A percentile compares a stretch with the other conserved stretches of the same genome.
Conservation (phyloP, 2,113 vertebrate species). For the Setophaga kirtlandii region DNA sequence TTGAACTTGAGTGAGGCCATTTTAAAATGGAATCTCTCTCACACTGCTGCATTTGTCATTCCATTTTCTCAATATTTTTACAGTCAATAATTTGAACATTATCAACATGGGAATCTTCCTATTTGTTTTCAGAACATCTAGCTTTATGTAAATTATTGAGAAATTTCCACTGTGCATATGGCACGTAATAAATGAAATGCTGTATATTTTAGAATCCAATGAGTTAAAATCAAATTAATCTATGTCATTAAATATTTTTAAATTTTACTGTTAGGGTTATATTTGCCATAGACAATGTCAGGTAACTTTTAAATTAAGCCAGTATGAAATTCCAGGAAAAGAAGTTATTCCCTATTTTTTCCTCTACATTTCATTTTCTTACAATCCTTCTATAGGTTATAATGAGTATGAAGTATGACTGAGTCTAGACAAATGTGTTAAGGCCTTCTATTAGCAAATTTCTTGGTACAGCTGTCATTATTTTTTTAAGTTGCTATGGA, state of each 20-base stretch:
- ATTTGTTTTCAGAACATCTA: not conserved
- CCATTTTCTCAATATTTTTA: not conserved
- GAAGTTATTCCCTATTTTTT: not conserved
- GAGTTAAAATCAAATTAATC: not conserved
- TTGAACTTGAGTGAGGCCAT: not conserved
- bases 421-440: constrained; percentile 46
- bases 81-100: not conserved
- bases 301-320: not conserved
- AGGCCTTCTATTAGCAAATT: constrained; percentile 48
- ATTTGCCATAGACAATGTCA: not conserved
- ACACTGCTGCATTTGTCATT: not conserved
- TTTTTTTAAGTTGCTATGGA: constrained; percentile 63
- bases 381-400: not conserved
- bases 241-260: not conserved
- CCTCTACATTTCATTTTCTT: not conserved
- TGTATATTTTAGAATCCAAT: not conserved
- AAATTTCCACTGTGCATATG: not conserved
- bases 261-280: not conserved
- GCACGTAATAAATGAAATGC: not conserved
- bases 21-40: not conserved
- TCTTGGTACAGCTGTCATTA: constrained; percentile 57
- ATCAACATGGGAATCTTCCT: not conserved
- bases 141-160: not conserved
- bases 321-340: not conserved
- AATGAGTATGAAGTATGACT: constrained; percentile 20